phyloP scores from a whole-genome alignment of 2,888 invertebrate genomes.

The Tetranychus piercei region DNA sequence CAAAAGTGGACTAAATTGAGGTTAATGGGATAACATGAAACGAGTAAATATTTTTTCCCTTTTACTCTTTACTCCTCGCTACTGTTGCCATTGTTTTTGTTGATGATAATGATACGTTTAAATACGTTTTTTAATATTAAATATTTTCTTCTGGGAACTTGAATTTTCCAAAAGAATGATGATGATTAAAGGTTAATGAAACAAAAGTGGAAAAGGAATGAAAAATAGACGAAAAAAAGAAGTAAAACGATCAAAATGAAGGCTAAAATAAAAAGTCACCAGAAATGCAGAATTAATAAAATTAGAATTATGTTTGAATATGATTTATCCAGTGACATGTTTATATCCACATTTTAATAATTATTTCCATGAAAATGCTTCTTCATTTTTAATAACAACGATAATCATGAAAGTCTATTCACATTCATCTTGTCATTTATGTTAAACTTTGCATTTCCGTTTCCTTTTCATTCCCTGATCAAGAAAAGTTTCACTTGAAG shows the following conservation, averaged over 20 bases:
- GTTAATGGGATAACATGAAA: no score
- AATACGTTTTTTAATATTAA: background rate
- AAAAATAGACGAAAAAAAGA: no score
- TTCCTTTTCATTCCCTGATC: background rate
- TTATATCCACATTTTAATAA: background rate
- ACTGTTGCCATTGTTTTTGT: background rate
- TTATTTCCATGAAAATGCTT: background rate
- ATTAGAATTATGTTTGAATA: background rate
- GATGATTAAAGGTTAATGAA: no score
- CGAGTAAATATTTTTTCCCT: no score
- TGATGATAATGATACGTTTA: background rate
- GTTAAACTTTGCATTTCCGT: background rate
- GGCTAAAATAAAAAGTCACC: background rate
- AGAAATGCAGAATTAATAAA: background rate
- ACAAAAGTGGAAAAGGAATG: no score
- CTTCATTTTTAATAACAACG: background rate
- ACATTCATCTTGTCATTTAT: background rate
- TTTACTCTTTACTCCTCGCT: no score
- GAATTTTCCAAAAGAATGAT: background rate
- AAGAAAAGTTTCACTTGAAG: no score
- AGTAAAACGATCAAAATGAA: no score
- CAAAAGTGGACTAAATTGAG: no score
- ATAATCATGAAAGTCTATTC: background rate
- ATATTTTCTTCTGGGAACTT: background rate
- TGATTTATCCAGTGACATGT: background rate